Evolutionary conservation across 2,113 vertebrate genomes (phyloP), one percentile per base, ranked within the genome.

Genomic region (Candoia aspera): DNA sequence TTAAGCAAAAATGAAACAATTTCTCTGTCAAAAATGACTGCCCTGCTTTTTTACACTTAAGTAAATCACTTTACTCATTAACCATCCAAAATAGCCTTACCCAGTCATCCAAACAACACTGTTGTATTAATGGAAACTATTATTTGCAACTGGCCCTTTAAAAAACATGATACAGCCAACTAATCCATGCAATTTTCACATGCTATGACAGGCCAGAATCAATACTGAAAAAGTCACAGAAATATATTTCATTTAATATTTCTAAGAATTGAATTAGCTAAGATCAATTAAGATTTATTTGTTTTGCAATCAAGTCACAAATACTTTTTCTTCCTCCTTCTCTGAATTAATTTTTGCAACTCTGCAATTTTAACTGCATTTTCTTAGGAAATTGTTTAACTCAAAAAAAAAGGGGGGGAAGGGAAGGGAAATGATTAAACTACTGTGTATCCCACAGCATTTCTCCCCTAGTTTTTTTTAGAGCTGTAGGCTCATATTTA

Each of bases 131-230:
- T 90, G 55, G 24, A 54, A 86, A 92, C 90, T 89, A 94, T 93
- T 91, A 96, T 95, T 95, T 94, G 95, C 85, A 95, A 24, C 42
- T 91, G 87, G 90, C 24, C 59, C 90, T 95, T 95, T 91, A 94
- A 93, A 84, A 84, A 87, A 95, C 79, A 89, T 57, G 46, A 90
- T 91, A 88, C 88, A 90, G 92, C 91, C 93, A 91, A 90, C 62
- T 91, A 92, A 92, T 95, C 88, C 95, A 94, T 91, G 0, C 42
- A 9, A 86, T 94, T 93, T 87, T 88, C 64, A 94, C 86, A 60
- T 92, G 29, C 93, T 95, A 94, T 68, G 91, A 88, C 37, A 91
- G 86, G 15, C 91, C 68, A 93, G 57, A 88, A 93, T 95, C 92
- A 96, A 92, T 95, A 10, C 4, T 92, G 83, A 95, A 88, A 85